Conservation (phyloP, 2,113 vertebrate species). For the Thermophis baileyi region DNA sequence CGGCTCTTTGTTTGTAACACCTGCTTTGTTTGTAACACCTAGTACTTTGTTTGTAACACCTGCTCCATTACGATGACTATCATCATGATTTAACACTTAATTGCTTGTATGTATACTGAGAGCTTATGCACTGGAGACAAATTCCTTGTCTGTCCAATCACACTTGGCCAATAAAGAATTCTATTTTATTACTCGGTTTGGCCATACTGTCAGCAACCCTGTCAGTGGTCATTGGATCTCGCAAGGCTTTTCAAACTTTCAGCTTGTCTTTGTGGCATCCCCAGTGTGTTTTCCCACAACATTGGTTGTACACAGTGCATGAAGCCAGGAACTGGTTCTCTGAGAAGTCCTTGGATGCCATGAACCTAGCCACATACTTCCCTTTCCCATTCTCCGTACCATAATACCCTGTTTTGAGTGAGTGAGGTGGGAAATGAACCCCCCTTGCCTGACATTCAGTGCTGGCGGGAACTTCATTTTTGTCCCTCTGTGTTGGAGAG, state of each 20-base stretch:
- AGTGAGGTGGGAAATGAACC: neutral
- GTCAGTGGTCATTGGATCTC: neutral
- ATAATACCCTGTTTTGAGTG: neutral
- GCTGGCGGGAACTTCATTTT: no score
- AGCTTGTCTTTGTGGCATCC: neutral
- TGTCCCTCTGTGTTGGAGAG: neutral
- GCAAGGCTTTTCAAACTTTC: neutral
- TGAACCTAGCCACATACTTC: neutral
- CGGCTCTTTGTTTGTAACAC: no score
- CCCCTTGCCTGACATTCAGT: neutral
- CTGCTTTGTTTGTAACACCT: no score
- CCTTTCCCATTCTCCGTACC: neutral
- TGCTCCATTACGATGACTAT: neutral
- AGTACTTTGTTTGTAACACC: neutral
- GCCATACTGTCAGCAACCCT: neutral
- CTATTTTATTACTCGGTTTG: neutral
- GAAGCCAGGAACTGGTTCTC: fast-evolving
- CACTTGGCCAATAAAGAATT: no score
- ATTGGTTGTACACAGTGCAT: neutral
- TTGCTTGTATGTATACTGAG: no score
- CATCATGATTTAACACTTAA: no score
- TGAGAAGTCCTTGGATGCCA: neutral
- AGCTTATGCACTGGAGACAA: no score
- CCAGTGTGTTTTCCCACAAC: neutral
- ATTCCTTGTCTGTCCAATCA: no score